Base-by-base conservation (phyloP, 2,113 vertebrate species). In the Brachyhypopomus occidentalis region DNA sequence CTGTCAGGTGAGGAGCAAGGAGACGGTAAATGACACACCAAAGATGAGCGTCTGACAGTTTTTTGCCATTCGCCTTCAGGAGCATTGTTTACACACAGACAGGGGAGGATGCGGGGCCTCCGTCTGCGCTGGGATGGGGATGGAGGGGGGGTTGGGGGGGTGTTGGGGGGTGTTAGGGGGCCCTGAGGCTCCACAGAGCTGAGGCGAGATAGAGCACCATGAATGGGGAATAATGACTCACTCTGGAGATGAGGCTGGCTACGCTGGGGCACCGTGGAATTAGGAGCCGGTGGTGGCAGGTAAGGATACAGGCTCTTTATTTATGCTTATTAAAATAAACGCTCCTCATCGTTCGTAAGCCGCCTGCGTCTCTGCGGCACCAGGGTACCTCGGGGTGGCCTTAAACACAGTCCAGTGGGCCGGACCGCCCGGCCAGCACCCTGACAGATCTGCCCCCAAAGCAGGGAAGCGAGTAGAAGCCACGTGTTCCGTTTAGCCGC, bases 11-110 rank as follows among this genome's bases (percentile, higher is more conserved):
- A 77, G 75, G 87, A 86, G 82, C 64, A 64, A 85, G 88, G 88
- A 92, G 96, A 95, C 92, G 92, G 92, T 96, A 98, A 98, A 95
- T 97, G 98, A 97, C 96, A 99, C 96, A 97, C 98, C 97, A 99
- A 98, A 99, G 97, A 95, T 91, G 92, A 92, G 94, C 93, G 94
- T 93, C 95, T 98, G 97, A 98, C 97, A 98, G 91, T 93, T 93
- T 94, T 94, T 95, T 97, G 96, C 96, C 95, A 89, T 97, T 93
- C 90, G 75, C 84, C 92, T 95, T 96, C 87, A 94, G 95, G 95
- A 95, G 94, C 93, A 95, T 93, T 95, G 95, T 96, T 97, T 96
- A 95, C 95, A 96, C 95, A 94, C 91, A 95, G 89, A 92, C 93
- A 93, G 95, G 91, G 89, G 92, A 88, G 92, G 93, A 93, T 95